Conservation (phyloP, 2,888 invertebrate species). For the Netelia virgata region DNA sequence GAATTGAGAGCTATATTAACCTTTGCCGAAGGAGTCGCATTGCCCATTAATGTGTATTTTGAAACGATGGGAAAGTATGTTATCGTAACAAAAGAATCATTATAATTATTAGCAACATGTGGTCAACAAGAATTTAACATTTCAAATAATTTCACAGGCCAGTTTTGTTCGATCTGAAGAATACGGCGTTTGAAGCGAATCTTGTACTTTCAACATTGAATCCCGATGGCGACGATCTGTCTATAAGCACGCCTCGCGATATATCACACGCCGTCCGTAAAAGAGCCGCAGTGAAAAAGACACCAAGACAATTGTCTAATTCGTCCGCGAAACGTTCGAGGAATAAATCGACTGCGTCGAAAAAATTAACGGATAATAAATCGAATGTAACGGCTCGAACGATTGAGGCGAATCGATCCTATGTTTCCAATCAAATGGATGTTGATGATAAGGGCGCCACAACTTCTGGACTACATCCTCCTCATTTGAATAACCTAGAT, state of each 20-base stretch:
- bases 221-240: constrained; percentile 85
- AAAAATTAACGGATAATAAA: constrained; percentile 1
- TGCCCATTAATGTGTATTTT: constrained; percentile 91
- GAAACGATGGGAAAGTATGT: constrained; percentile 91
- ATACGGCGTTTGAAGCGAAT: constrained; percentile 91
- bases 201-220: constrained; percentile 93
- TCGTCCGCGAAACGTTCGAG: constrained; percentile 36
- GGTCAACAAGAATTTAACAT: background rate
- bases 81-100: constrained; percentile 20
- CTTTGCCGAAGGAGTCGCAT: constrained; percentile 91
- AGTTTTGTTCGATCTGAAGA: constrained; percentile 90
- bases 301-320: constrained; percentile 49
- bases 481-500: background rate
- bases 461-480: background rate
- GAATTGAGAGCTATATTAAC: constrained; percentile 92
- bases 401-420: constrained; percentile 8
- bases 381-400: constrained; percentile 12
- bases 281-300: constrained; percentile 76
- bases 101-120: constrained; percentile 35
- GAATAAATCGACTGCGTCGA: constrained; percentile 42
- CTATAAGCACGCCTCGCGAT: constrained; percentile 83
- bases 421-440: constrained; percentile 15
- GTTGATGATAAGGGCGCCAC: constrained; percentile 19
- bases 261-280: constrained; percentile 79
- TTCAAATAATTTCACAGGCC: constrained; percentile 86